phyloP scores from a whole-genome alignment of 2,113 vertebrate species.

The Peromyscus polionotus region DNA sequence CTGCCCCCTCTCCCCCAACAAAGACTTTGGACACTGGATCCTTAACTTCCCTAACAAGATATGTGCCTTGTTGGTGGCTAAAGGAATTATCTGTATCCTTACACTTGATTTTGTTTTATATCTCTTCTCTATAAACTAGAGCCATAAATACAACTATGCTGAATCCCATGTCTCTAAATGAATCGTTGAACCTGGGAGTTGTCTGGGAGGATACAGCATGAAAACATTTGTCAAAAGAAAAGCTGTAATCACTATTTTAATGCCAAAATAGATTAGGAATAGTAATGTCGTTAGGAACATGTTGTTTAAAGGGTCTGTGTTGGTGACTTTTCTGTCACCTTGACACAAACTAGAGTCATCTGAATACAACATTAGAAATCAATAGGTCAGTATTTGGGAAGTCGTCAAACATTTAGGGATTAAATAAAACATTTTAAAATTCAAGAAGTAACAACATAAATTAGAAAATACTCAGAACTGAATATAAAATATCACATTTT shows the following conservation, averaged over 20 bases:
- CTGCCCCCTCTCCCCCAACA: background rate
- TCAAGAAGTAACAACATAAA: background rate
- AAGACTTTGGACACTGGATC: background rate
- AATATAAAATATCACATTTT: background rate
- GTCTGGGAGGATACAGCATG: background rate
- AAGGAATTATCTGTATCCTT: background rate
- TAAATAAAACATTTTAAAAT: background rate
- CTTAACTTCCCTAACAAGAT: background rate
- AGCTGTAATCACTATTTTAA: background rate
- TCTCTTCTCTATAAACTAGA: background rate
- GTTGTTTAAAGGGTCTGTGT: background rate
- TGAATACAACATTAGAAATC: background rate
- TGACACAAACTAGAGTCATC: background rate
- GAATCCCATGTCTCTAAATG: background rate
- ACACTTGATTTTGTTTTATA: background rate
- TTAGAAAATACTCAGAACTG: conserved; percentile 4
- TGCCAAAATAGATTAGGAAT: background rate
- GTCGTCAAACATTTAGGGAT: background rate
- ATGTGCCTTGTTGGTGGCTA: background rate
- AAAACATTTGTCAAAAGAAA: background rate
- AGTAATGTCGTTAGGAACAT: background rate
- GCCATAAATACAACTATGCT: background rate
- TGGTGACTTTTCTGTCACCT: background rate
- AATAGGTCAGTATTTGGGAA: background rate
- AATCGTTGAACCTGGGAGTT: background rate